Base-by-base conservation (phyloP, 2,797 vertebrate genomes). In the Pseudopleuronectes americanus region DNA sequence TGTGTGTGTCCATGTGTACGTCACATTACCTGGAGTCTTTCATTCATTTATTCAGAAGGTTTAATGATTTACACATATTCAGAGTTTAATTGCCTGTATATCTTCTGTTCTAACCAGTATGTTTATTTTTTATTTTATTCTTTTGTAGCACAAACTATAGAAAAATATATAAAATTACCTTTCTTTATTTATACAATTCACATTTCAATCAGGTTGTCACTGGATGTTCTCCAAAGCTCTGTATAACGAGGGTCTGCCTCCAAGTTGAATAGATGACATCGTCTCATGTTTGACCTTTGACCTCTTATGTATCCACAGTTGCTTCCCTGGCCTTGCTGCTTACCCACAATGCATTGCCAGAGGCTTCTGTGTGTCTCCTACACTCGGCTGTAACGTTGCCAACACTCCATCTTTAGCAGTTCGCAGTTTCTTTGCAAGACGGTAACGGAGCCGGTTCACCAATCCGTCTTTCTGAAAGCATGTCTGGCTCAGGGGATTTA, bases 401-500 rank as follows among this genome's bases (percentile, higher is more conserved):
- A 19, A 6, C 68, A 1, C 49, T 59, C 65, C 79, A 51, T 45
- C 75, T 16, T 23, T 2, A 43, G 51, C 54, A 64, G 57, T 9
- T 26, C 64, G 49, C 66, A 36, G 8, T 65, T 43, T 4, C 23
- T 0, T 75, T 43, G 12, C 70, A 4, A 41, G 16, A 79, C 84
- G 86, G 83, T 83, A 69, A 1, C 10, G 16, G 60, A 36, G 0
- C 14, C 23, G 41, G 1, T 13, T 33, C 8, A 26, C 1, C 14
- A 9, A 9, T 3, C 0, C 13, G 4, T n/a, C 65, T 60, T 6
- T 36, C 60, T 31, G 58, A 68, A 61, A 73, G 61, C 72, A 94
- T 94, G 93, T 90, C 92, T 13, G 88, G 90, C 12, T 62, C 92
- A 9, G 73, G 92, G 3, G 93, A 93, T 43, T 57, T 93, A 62